A percentile compares a stretch with the other conserved stretches of the same genome.
phyloP scores from a whole-genome alignment of 2,797 vertebrate genomes.

The Betta splendens region DNA sequence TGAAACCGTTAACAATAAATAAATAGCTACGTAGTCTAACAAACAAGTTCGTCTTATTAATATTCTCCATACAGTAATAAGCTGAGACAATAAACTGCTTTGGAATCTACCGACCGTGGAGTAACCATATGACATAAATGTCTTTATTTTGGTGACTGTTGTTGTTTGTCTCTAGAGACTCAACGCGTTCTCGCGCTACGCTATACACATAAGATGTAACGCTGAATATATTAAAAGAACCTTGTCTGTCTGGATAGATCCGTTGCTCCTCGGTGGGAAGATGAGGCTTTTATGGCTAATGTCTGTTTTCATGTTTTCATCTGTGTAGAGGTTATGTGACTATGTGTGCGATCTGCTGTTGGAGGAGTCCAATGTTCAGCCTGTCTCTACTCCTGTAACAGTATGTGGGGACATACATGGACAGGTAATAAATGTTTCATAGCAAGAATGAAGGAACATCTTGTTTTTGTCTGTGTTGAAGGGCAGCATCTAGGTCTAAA shows the following conservation, averaged over 20 bases:
- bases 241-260: too few relatives aligned
- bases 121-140: too few relatives aligned
- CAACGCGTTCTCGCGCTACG: too few relatives aligned
- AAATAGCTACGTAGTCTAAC: not conserved
- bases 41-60: too few relatives aligned
- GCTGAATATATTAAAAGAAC: too few relatives aligned
- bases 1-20: not conserved
- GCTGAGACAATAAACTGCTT: not conserved
- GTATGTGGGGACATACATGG: conserved; percentile 98
- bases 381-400: conserved; percentile 96
- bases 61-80: too few relatives aligned
- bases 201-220: too few relatives aligned
- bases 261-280: too few relatives aligned
- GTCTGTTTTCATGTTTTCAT: not conserved
- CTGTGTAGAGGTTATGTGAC: conserved; percentile 90
- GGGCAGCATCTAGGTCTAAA: not conserved
- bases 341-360: conserved; percentile 97
- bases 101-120: not conserved
- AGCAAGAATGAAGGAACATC: not conserved
- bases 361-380: conserved; percentile 98
- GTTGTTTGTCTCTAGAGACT: not conserved
- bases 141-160: conserved; percentile 2
- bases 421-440: conserved; percentile 81
- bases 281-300: not conserved
- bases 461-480: not conserved